Evolutionary conservation across 2,888 invertebrate genomes (phyloP), one percentile per base, ranked within the genome.

Genomic region (Folsomia manolachei): DNA sequence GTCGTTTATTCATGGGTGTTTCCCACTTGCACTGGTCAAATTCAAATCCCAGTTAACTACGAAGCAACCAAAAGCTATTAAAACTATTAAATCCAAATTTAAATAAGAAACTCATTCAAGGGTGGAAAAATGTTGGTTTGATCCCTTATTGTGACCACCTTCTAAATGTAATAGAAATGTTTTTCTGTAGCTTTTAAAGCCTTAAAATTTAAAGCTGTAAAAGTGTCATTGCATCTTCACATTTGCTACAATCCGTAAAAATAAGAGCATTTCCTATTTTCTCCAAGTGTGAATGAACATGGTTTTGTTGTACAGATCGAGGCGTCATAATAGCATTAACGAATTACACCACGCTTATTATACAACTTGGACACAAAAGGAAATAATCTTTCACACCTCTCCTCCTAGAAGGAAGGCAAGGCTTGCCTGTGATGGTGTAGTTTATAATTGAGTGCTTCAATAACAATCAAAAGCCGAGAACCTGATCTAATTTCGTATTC

Each of bases 351-450:
- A n/a, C n/a, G n/a, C n/a, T n/a, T n/a, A n/a, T n/a, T n/a, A n/a
- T n/a, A n/a, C n/a, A n/a, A n/a, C n/a, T n/a, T n/a, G n/a, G 39
- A 39, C 39, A 14, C 7, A 14, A 39, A 14, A 39, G 39, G 39
- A 39, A 39, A 39, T 39, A 39, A 39, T 39, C 4, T 14, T 39
- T 39, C 39, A 9, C 39, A 39, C 39, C 39, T 39, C 39, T 14
- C 67, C 74, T 69, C 74, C 69, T 71, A 74, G 71, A 71, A 74
- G 71, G 71, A 71, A 68, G 68, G 73, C 71, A 70, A 68, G 71
- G 73, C 64, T 60, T 67, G 73, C 71, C 71, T 73, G 71, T 74
- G 71, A 74, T 71, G 71, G 74, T 53, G 69, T 74, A 74, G 71
- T n/a, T n/a, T n/a, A 69, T 74, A 74, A 68, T 53, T 24, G 64